Percentiles rank a stretch among this genome's conserved stretches.
These are phyloP conservation scores for Platyrinchus mystaceus DNA, from an alignment of 2,797 vertebrate genomes.

Conservation along the genomic window DNA sequence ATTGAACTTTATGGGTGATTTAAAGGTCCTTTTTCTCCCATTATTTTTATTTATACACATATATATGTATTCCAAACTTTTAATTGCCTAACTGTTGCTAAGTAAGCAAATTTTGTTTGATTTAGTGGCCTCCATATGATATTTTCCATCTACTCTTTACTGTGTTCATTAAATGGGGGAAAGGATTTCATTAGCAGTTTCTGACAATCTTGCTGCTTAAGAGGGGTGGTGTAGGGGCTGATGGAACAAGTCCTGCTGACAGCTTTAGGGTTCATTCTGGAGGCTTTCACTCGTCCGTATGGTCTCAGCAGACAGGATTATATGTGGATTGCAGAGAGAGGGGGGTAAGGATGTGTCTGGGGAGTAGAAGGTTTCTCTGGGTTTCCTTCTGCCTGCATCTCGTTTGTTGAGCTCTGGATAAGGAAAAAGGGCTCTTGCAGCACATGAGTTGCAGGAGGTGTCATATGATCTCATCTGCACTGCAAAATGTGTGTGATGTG, in stretches of 20 bases:
- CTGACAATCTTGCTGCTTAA: neutral
- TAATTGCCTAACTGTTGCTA: neutral
- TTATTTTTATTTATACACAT: neutral
- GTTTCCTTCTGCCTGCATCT: neutral
- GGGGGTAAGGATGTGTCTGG: neutral
- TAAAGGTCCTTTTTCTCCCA: neutral
- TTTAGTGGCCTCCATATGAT: neutral
- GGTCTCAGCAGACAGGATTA: neutral
- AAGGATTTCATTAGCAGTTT: neutral
- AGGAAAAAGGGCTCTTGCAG: neutral
- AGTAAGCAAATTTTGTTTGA: neutral
- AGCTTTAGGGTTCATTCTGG: neutral
- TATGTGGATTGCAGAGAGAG: neutral
- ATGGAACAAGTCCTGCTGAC: neutral
- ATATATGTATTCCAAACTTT: neutral
- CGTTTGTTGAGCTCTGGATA: rapidly evolving
- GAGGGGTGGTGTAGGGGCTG: neutral
- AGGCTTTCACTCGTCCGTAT: neutral
- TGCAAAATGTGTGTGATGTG: neutral
- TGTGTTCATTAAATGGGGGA: neutral
- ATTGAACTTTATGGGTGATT: neutral
- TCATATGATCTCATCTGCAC: neutral
- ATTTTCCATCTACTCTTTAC: neutral
- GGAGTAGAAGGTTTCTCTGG: neutral
- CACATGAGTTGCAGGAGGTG: rapidly evolving